Percentiles rank a stretch among this genome's conserved stretches.
phyloP scores from a whole-genome alignment of 2,888 invertebrate genomes.

The Agriotes lineatus region DNA sequence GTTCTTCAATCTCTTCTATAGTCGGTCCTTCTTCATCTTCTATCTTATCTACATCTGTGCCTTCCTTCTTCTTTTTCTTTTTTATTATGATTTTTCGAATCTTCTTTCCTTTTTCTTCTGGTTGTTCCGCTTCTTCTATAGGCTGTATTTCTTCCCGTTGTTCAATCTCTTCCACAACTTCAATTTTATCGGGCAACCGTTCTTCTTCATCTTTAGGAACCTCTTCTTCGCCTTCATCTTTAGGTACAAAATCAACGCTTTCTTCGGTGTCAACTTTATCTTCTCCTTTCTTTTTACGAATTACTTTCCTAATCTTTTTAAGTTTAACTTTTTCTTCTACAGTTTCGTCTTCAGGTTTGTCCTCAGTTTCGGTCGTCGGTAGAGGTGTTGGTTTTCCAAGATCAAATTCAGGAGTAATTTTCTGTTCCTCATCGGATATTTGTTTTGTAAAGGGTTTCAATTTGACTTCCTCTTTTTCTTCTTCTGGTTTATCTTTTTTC shows the following conservation, averaged over 20 bases:
- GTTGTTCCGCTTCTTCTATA: too few species aligned
- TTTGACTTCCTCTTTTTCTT: conserved; percentile 60
- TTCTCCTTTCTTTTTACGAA: conserved; percentile 61
- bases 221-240: conserved; percentile 51
- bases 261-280: conserved; percentile 62
- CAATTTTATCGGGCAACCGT: conserved; percentile 28
- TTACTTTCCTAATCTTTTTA: conserved; percentile 13
- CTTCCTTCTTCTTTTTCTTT: too few species aligned
- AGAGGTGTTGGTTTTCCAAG: background rate
- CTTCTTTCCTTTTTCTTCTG: too few species aligned
- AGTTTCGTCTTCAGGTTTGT: conserved; percentile 49
- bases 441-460: conserved; percentile 59
- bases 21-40: conserved; percentile 33
- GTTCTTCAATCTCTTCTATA: too few species aligned
- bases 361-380: conserved; percentile 29
- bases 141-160: too few species aligned
- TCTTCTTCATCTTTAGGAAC: conserved; percentile 34
- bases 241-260: conserved; percentile 59
- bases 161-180: too few species aligned
- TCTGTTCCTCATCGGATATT: conserved; percentile 49
- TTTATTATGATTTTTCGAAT: too few species aligned
- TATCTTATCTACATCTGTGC: too few species aligned
- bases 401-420: conserved; percentile 48
- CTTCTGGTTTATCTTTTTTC: conserved; percentile 55
- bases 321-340: conserved; percentile 8